Evolutionary conservation across 1,140 invertebrate genomes (phyloP).

Genomic region (Panagrolaimus sp.): DNA sequence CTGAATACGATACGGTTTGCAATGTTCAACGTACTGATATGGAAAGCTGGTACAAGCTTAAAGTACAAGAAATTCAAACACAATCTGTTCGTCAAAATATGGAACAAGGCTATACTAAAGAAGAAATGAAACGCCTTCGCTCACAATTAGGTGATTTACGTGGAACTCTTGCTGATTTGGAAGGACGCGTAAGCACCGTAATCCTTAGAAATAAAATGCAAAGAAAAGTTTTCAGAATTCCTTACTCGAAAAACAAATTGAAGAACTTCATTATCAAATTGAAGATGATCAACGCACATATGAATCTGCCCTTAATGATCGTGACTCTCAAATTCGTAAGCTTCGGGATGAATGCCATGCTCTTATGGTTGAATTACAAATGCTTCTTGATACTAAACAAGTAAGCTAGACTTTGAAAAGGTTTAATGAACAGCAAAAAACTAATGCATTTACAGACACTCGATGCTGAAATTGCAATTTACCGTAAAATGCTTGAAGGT

Average conservation of each 20-base stretch:
- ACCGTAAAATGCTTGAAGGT: conserved; percentile 58
- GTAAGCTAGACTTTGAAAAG: too few relatives aligned
- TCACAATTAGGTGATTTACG: conserved; percentile 60
- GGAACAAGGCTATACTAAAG: conserved; percentile 61
- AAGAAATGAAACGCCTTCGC: conserved; percentile 61
- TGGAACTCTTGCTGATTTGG: conserved; percentile 61
- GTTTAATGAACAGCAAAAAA: too few relatives aligned
- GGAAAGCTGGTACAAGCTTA: conserved; percentile 58
- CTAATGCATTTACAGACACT: conserved; percentile 35
- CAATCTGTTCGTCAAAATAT: conserved; percentile 61
- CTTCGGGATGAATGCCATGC: conserved; percentile 59
- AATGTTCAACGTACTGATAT: conserved; percentile 60
- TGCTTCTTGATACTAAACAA: conserved; percentile 60
- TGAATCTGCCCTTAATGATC: conserved; percentile 53
- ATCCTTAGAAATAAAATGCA: not conserved
- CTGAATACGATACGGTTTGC: conserved; percentile 61
- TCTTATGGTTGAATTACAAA: conserved; percentile 60
- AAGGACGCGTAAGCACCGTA: conserved; percentile 59
- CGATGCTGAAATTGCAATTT: conserved; percentile 58
- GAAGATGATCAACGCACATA: conserved; percentile 59
- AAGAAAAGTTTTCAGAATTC: conserved; percentile 58
- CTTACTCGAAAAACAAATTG: conserved; percentile 61
- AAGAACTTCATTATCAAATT: conserved; percentile 60
- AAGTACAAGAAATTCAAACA: conserved; percentile 62
- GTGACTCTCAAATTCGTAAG: conserved; percentile 57